Percentiles rank a stretch among this genome's conserved stretches.
These are phyloP conservation scores for Eulemur coronatus DNA, from an alignment of 2,797 vertebrate species.

Conservation along the genomic window DNA sequence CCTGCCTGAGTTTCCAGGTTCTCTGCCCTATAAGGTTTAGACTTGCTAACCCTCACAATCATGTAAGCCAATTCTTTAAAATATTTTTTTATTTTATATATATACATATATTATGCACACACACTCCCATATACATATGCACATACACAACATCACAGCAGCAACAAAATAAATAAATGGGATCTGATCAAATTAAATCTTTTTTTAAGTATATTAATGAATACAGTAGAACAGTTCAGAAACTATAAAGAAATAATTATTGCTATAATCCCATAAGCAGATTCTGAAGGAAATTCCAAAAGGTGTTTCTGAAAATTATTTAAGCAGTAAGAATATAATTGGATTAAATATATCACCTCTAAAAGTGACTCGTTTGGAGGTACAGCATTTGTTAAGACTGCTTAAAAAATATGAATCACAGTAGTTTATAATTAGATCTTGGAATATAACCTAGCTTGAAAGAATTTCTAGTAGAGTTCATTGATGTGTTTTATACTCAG, in stretches of 20 bases:
- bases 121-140: background rate
- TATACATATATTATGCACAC: background rate
- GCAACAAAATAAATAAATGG: no score
- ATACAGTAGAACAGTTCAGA: background rate
- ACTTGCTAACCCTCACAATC: background rate
- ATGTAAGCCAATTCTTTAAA: background rate
- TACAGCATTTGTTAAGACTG: background rate
- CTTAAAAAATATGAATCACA: conserved; percentile 3
- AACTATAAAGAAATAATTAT: background rate
- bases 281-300: background rate
- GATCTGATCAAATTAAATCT: no score
- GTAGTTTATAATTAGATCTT: conserved; percentile 29
- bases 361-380: background rate
- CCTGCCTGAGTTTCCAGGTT: background rate
- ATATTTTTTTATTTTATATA: background rate
- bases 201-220: background rate
- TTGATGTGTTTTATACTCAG: background rate
- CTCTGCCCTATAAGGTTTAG: background rate
- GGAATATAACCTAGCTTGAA: background rate
- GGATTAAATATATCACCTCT: background rate
- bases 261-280: background rate
- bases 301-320: background rate
- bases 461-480: background rate
- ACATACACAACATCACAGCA: background rate
- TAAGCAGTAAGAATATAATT: background rate